Base-by-base conservation (phyloP, 2,888 invertebrate genomes). In the Fragum whitleyi region DNA sequence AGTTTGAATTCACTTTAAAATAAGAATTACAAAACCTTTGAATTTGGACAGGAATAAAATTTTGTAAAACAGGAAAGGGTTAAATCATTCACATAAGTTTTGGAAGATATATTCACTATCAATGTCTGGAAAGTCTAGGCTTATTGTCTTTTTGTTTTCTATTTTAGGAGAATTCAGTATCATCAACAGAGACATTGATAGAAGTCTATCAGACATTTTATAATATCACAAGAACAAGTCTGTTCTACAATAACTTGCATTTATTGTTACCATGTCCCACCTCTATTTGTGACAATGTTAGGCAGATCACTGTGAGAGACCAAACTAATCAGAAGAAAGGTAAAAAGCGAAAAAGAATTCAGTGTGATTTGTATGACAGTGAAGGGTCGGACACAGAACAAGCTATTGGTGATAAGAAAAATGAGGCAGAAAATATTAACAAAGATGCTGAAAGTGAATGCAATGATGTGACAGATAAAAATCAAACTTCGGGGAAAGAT, bases 331-430 rank as follows among this genome's bases (percentile, higher is more conserved):
- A 55, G n/a, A 53, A 55, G 26, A 55, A 55, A 39, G 61, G 74
- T 28, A 83, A 81, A 71, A 86, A 85, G 55, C 68, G 86, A 26
- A 88, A 84, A 68, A 83, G 89, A 74, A 89, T 90, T 47, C 76
- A 79, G 32, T 76, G 51, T 53, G 87, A 86, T 75, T 74, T 90
- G 62, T 90, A 88, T 67, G 90, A 91, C 71, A 91, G 90, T 80
- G 92, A 92, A 59, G 88, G 79, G 1, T 92, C 91, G 7, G 84
- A 87, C 77, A 89, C 88, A 65, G 65, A 65, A 9, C 47, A 14
- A 19, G 32, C 26, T 47, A 47, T 21, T 16, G 36, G 29, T 21
- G 36, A 55, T 32, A 55, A 1, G 32, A 11, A n/a, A 39, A 39
- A 74, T 1, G 67, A 74, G 11, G 5, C 67, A 29, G 55, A 36